Conservation (phyloP, 2,888 invertebrate species). For the Lepas anatifera region DNA sequence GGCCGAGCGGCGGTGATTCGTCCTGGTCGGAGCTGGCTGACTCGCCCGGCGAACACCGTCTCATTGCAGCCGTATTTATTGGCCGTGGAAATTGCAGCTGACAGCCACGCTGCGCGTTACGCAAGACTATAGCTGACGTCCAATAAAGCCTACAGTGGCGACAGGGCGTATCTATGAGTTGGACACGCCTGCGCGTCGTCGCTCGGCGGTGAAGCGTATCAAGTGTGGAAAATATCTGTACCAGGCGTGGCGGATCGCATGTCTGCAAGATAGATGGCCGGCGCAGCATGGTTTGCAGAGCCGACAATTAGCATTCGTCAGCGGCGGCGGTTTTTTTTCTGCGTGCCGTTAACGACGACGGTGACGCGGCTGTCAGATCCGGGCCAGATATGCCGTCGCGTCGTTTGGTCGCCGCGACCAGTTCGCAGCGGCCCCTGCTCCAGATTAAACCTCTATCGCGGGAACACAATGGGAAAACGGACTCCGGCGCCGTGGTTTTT, state of each 20-base stretch:
- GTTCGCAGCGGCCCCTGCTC: too few relatives aligned
- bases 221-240: too few relatives aligned
- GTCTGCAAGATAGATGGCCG: not conserved
- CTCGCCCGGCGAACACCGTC: not conserved
- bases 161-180: not conserved
- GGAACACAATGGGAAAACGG: not conserved
- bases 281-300: not conserved
- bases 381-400: too few relatives aligned
- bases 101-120: not conserved
- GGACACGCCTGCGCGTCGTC: too few relatives aligned
- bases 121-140: not conserved
- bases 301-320: conserved; percentile 2
- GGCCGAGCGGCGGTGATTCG: not conserved
- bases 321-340: not conserved
- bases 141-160: not conserved
- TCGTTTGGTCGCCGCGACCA: too few relatives aligned
- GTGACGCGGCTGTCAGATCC: too few relatives aligned
- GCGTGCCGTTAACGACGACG: too few relatives aligned
- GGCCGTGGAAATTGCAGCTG: not conserved
- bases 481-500: not conserved
- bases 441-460: not conserved
- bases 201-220: too few relatives aligned
- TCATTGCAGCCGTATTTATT: not conserved
- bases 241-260: too few relatives aligned
- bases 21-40: not conserved